phyloP scores from a whole-genome alignment of 2,113 vertebrate species.

The Equus quagga region DNA sequence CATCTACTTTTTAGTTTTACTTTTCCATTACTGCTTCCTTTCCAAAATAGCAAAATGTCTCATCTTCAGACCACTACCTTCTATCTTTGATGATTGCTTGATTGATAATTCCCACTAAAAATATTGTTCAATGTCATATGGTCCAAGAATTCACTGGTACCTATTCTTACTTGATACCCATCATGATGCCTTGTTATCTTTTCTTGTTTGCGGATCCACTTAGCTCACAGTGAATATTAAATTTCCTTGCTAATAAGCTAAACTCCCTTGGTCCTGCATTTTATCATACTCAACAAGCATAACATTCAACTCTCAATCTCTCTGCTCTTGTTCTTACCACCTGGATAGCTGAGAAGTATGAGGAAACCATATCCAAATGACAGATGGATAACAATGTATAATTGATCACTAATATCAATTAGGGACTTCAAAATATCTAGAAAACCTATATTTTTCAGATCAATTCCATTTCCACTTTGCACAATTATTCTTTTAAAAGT shows the following conservation, averaged over 20 bases:
- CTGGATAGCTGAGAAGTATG: background rate
- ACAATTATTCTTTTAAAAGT: background rate
- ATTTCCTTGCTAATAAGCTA: background rate
- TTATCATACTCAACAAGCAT: rapidly evolving
- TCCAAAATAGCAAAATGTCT: too few relatives aligned
- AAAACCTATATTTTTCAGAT: background rate
- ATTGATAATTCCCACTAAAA: background rate
- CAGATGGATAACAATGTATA: background rate
- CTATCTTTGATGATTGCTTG: rapidly evolving
- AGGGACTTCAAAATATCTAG: background rate
- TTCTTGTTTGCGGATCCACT: background rate
- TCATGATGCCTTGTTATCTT: rapidly evolving
- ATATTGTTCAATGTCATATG: rapidly evolving
- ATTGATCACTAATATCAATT: background rate
- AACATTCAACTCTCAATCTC: background rate
- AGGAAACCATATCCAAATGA: background rate
- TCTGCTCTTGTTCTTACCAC: background rate
- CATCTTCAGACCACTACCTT: background rate
- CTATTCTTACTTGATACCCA: rapidly evolving
- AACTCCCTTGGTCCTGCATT: background rate
- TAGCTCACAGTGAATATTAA: rapidly evolving
- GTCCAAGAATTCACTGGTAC: rapidly evolving
- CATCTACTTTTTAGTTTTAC: rapidly evolving
- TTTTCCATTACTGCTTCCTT: background rate
- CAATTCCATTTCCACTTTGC: background rate